Percentiles rank a stretch among this genome's conserved stretches.
These are phyloP conservation scores for Eupristina koningsbergeri DNA, from an alignment of 1,140 invertebrate genomes.

Conservation along the genomic window DNA sequence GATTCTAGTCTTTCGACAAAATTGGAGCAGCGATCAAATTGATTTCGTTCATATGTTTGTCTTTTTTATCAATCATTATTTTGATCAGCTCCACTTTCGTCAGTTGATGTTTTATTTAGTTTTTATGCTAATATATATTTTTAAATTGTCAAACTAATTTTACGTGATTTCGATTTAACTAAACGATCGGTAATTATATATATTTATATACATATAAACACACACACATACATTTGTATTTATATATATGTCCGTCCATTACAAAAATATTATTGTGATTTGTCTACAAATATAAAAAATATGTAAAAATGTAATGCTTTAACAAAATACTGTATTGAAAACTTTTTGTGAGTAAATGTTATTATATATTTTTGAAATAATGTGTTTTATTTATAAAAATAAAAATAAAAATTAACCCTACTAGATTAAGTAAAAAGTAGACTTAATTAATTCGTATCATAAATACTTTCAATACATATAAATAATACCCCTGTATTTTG, in stretches of 20 bases:
- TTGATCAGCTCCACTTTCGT: slow-evolving; percentile 60
- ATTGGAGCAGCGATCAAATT: slow-evolving; percentile 60
- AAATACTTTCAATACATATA: background rate
- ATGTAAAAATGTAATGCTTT: slow-evolving; percentile 45
- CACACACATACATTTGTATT: no score
- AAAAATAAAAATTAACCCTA: background rate
- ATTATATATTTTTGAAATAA: slow-evolving; percentile 55
- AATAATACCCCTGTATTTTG: background rate
- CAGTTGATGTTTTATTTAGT: slow-evolving; percentile 63
- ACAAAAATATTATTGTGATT: slow-evolving; percentile 47
- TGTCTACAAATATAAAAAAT: slow-evolving; percentile 45
- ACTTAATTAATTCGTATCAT: background rate
- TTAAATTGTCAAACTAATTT: slow-evolving; percentile 41
- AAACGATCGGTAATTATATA: slow-evolving; percentile 27
- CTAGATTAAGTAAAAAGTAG: no score
- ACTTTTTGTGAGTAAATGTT: slow-evolving; percentile 63
- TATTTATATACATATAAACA: no score
- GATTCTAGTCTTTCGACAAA: slow-evolving; percentile 69
- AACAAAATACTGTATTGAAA: slow-evolving; percentile 44
- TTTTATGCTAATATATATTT: slow-evolving; percentile 51
- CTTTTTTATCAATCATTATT: slow-evolving; percentile 31
- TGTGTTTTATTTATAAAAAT: slow-evolving; percentile 26
- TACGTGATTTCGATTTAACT: slow-evolving; percentile 36
- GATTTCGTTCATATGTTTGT: slow-evolving; percentile 45
- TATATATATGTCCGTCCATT: slow-evolving; percentile 40